Conservation (phyloP, 2,113 vertebrate genomes). For the Salvelinus fontinalis region DNA sequence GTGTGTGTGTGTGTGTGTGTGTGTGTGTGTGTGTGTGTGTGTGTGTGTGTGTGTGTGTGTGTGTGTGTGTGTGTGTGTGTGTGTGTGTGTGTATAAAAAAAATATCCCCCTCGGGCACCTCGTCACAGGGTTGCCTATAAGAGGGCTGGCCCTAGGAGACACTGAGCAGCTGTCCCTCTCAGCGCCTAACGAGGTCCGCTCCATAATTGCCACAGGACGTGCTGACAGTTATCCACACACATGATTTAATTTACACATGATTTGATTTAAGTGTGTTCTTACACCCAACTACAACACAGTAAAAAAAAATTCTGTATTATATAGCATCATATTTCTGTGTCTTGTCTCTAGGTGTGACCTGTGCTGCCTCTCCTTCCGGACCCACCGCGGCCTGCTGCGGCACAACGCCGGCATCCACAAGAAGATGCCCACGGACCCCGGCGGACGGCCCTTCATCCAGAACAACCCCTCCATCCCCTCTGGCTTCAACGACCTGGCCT, state of each 20-base stretch:
- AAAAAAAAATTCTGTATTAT: too few species aligned
- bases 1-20: slow-evolving; percentile 13
- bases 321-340: background rate
- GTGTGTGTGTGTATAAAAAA: background rate
- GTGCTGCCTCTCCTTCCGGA: slow-evolving; percentile 94
- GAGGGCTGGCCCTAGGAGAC: slow-evolving; percentile 53
- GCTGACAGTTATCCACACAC: slow-evolving; percentile 39
- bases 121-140: slow-evolving; percentile 43
- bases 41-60: slow-evolving; percentile 1
- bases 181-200: slow-evolving; percentile 35
- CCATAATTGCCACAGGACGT: slow-evolving; percentile 20
- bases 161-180: slow-evolving; percentile 65
- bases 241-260: slow-evolving; percentile 2
- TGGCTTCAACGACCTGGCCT: slow-evolving; percentile 96
- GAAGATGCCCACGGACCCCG: slow-evolving; percentile 88
- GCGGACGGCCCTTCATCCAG: slow-evolving; percentile 94
- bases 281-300: too few species aligned
- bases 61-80: slow-evolving; percentile 10
- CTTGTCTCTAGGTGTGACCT: slow-evolving; percentile 82
- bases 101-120: slow-evolving; percentile 28
- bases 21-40: background rate
- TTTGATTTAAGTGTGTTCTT: background rate
- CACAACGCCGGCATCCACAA: slow-evolving; percentile 93
- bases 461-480: slow-evolving; percentile 95
- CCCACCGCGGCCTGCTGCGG: slow-evolving; percentile 88